Conservation (phyloP, 1,140 invertebrate species). For the Thalassaphorura encarpata region DNA sequence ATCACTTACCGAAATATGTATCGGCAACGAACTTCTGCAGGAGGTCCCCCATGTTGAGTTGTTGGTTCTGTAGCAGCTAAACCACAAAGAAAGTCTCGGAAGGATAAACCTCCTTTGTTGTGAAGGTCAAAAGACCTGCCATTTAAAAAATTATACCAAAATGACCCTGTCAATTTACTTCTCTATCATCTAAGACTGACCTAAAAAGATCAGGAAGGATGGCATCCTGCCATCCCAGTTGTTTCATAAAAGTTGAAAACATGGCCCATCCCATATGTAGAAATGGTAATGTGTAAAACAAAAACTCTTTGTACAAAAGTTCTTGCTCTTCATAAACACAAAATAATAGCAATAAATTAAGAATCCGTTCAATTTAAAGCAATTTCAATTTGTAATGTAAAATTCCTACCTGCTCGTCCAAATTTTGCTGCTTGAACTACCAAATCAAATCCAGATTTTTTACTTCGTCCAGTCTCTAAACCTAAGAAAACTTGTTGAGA, state of each 20-base stretch:
- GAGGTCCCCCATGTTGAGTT: slow-evolving; percentile 47
- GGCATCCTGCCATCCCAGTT: slow-evolving; percentile 34
- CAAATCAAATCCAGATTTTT: slow-evolving; percentile 32
- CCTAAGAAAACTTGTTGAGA: slow-evolving; percentile 6
- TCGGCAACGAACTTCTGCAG: slow-evolving; percentile 46
- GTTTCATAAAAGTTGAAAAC: slow-evolving; percentile 37
- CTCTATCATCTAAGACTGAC: slow-evolving; percentile 26
- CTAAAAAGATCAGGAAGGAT: slow-evolving; percentile 35
- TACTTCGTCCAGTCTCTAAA: not conserved
- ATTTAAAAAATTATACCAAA: not conserved
- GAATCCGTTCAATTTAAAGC: not conserved
- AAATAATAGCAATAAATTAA: slow-evolving; percentile 10
- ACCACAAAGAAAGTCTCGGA: slow-evolving; percentile 43
- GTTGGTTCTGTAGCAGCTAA: slow-evolving; percentile 45
- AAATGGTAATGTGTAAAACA: slow-evolving; percentile 35
- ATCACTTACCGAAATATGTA: slow-evolving; percentile 42
- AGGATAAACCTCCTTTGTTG: slow-evolving; percentile 36
- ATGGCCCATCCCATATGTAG: slow-evolving; percentile 36
- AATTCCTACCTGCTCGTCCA: slow-evolving; percentile 21
- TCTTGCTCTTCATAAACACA: slow-evolving; percentile 38
- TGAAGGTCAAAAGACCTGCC: slow-evolving; percentile 42
- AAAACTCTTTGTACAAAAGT: slow-evolving; percentile 38
- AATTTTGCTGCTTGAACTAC: slow-evolving; percentile 38
- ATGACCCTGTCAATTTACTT: not conserved
- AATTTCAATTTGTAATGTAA: slow-evolving; percentile 1